Base-by-base conservation (phyloP, 2,113 vertebrate genomes). In the Anser cygnoides region DNA sequence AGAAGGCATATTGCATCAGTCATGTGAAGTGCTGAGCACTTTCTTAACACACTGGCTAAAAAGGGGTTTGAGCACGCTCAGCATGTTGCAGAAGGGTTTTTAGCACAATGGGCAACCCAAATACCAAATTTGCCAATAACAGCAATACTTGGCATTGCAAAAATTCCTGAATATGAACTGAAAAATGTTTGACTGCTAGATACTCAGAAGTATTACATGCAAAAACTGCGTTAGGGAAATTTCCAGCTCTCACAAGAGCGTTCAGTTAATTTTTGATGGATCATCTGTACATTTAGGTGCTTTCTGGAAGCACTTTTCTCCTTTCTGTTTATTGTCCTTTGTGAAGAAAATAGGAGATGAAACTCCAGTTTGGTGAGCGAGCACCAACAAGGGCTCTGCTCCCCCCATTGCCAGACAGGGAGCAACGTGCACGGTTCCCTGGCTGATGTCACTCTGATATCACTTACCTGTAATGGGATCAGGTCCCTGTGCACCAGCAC, bases 391-490 rank as follows among this genome's bases (percentile, higher is more conserved):
- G 6, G 29, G 65, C 44, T 78, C 66, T 37, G 29, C 59, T 49
- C 59, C 12, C 23, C 61, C 31, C 1, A 0, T 13, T 54, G 33
- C 31, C 83, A n/a, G 4, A 2, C 5, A 39, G 26, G 1, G 1
- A 41, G 50, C 13, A 57, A 59, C 37, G n/a, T 3, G 2, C 7
- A 2, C 1, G 1, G 29, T 22, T 85, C 58, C 65, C 22, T 23
- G 54, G n/a, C 41, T 43, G 17, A 20, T 26, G 23, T 18, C 76
- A 46, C 19, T 4, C 39, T 43, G 13, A 17, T 29, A 23, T 18
- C 76, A 46, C 20, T 4, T 5, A 67, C 41, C 50, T 55, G 14
- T 21, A 21, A 41, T 1, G 3, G 59, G 13, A 73, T 13, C 22
- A 68, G 54, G 21, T 0, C 29, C 15, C 37, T 4, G 14, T 5